Conservation (phyloP, 2,797 vertebrate species). For the Jordanella pulchra region DNA sequence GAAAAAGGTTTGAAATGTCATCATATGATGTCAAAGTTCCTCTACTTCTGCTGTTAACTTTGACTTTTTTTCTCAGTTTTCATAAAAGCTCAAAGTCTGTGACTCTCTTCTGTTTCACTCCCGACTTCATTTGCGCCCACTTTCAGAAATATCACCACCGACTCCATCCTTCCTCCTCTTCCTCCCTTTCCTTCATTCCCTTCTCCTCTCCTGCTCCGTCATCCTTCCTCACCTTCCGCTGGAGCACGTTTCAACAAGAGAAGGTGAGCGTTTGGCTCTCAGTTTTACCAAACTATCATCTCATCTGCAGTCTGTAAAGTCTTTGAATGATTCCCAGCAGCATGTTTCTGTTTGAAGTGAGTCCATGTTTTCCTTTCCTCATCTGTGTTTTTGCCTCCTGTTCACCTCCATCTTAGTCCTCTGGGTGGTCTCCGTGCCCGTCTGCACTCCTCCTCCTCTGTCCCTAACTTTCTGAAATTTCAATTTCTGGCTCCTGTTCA, state of each 20-base stretch:
- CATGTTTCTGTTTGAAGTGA: conserved; percentile 27
- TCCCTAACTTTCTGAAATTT: conserved; percentile 99
- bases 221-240: conserved; percentile 63
- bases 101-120: conserved; percentile 16
- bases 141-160: conserved; percentile 57
- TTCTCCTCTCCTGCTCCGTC: conserved; percentile 54
- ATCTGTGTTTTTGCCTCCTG: conserved; percentile 35
- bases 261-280: conserved; percentile 61
- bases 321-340: background rate
- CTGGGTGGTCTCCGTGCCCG: conserved; percentile 91
- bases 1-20: background rate
- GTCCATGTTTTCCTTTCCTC: conserved; percentile 29
- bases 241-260: conserved; percentile 64
- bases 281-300: conserved; percentile 2
- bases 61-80: conserved; percentile 3
- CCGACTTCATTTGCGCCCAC: conserved; percentile 26
- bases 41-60: background rate
- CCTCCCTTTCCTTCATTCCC: conserved; percentile 53
- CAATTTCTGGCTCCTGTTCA: conserved; percentile 96
- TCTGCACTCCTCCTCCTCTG: conserved; percentile 95
- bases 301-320: conserved; percentile 5
- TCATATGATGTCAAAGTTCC: conserved; percentile 3
- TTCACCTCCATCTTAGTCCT: conserved; percentile 71
- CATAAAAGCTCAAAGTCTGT: conserved; percentile 19
- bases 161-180: conserved; percentile 58